Percentiles rank a stretch among this genome's conserved stretches.
These are phyloP conservation scores for Gila orcuttii DNA, from an alignment of 2,113 vertebrate species.

Conservation along the genomic window DNA sequence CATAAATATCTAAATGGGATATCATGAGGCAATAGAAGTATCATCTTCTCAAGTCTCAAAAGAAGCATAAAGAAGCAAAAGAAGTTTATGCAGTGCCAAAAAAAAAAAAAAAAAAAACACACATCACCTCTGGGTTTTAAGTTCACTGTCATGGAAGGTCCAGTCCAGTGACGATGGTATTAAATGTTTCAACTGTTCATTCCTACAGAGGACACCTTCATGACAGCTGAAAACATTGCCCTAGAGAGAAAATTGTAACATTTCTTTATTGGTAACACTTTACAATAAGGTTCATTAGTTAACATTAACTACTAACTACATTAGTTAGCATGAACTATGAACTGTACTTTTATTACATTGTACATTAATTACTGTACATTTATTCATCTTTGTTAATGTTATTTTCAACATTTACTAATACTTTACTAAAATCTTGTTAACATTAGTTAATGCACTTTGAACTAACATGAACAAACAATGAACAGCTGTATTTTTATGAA, in stretches of 20 bases:
- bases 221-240: conserved; percentile 12
- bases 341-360: too few species aligned
- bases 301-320: too few species aligned
- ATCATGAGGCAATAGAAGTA: neutral
- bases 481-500: too few species aligned
- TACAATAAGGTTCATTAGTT: too few species aligned
- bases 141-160: neutral
- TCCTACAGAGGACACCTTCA: conserved; percentile 13
- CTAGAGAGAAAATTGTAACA: conserved; percentile 7
- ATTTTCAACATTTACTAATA: too few species aligned
- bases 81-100: neutral
- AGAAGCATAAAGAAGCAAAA: neutral
- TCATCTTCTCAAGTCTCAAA: neutral
- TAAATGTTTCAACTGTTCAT: neutral
- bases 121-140: neutral
- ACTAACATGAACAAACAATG: too few species aligned
- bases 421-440: too few species aligned
- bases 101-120: neutral
- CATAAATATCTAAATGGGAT: neutral
- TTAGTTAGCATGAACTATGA: too few species aligned
- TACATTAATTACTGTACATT: too few species aligned
- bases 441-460: too few species aligned
- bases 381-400: too few species aligned
- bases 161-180: neutral
- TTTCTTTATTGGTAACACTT: neutral